Evolutionary conservation across 1,140 invertebrate species (phyloP).

Genomic region (Drosophila bocki): DNA sequence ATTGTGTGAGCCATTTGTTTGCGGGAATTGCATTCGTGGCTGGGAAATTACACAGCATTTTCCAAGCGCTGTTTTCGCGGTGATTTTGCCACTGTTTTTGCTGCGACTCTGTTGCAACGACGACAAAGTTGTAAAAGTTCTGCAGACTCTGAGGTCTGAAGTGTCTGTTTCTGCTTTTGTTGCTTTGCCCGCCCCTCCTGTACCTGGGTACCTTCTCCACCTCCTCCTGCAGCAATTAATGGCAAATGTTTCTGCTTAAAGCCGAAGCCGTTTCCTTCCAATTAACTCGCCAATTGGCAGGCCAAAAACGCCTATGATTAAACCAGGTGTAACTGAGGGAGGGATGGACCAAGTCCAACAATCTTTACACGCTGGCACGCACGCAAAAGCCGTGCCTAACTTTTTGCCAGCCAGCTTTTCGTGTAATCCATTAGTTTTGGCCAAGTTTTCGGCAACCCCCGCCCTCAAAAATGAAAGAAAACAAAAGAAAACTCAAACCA

Average conservation of each 20-base stretch:
- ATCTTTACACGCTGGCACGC: slow-evolving; percentile 34
- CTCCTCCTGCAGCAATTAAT: slow-evolving; percentile 52
- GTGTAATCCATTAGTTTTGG: slow-evolving; percentile 64
- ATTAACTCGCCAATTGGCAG: slow-evolving; percentile 69
- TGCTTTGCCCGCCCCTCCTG: too few species aligned
- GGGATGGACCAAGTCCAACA: not conserved
- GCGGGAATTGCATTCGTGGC: slow-evolving; percentile 62
- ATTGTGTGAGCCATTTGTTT: slow-evolving; percentile 54
- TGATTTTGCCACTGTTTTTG: slow-evolving; percentile 24
- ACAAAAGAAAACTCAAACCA: not conserved
- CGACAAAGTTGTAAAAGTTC: slow-evolving; percentile 37
- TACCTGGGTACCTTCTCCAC: too few species aligned
- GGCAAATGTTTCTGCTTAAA: slow-evolving; percentile 54
- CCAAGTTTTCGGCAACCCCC: slow-evolving; percentile 18
- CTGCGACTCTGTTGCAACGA: slow-evolving; percentile 11
- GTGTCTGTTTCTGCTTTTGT: slow-evolving; percentile 5
- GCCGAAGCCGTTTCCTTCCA: slow-evolving; percentile 39
- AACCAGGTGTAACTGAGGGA: slow-evolving; percentile 5
- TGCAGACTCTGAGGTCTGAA: slow-evolving; percentile 8
- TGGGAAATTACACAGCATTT: slow-evolving; percentile 59
- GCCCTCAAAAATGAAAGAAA: not conserved
- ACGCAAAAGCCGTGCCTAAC: slow-evolving; percentile 21
- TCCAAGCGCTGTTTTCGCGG: slow-evolving; percentile 17
- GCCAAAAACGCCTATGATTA: slow-evolving; percentile 44
- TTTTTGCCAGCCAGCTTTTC: slow-evolving; percentile 33